Base-by-base conservation (phyloP, 2,888 invertebrate genomes). In the Graphium colonna region DNA sequence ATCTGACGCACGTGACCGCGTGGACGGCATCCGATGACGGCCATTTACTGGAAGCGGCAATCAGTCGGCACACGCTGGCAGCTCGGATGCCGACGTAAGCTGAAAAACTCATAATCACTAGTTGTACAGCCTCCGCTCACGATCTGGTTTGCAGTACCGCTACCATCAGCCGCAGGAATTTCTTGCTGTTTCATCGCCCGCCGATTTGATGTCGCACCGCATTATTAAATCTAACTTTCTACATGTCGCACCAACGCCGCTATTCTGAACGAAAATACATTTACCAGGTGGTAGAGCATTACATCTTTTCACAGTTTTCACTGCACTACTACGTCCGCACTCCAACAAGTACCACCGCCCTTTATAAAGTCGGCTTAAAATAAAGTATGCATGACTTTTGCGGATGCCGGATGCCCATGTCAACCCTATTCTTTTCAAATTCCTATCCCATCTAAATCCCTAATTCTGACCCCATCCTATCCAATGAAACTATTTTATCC, bases 81-180 rank as follows among this genome's bases (percentile, higher is more conserved):
- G 49, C 49, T 75, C 77, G 79, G 78, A 82, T 75, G 73, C 75
- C 69, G 62, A 69, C 65, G 63, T 57, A 42, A 55, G 65, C 71
- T 73, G 71, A 77, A 79, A 81, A 82, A 78, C 69, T 67, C 65
- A 67, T 82, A 81, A 82, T 80, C 75, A 78, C 53, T 33, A 4
- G 39, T 38, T 43, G 51, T 18, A 1, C n/a, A 43, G 43, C 36
- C 46, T 36, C 42, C 41, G 42, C 40, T 41, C 57, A 55, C 54
- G 55, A 62, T 60, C 64, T 55, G 60, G 63, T 61, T 63, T 58
- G 56, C 57, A 56, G 58, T 58, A 52, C 53, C 55, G 58, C 47
- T 57, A 50, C 61, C 60, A 57, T 61, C 59, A 62, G 42, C 33
- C 47, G 55, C 28, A 39, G 40, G 39, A 48, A 44, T 44, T 40